These are phyloP conservation scores for Dallia pectoralis DNA, from an alignment of 2,797 vertebrate genomes.

Conservation along the genomic window DNA sequence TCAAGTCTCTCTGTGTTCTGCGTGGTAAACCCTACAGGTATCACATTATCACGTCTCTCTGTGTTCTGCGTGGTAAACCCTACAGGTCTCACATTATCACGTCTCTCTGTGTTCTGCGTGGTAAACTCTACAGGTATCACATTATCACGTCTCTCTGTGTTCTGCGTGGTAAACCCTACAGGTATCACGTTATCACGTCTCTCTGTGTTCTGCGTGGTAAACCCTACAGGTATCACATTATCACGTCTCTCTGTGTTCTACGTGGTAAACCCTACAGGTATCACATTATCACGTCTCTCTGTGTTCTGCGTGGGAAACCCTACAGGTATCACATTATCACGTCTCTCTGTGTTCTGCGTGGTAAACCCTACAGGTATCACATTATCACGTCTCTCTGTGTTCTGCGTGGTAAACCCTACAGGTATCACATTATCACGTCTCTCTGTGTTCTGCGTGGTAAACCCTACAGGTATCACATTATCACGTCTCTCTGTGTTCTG, in stretches of 20 bases:
- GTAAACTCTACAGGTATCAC: slow-evolving; percentile 60
- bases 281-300: slow-evolving; percentile 58
- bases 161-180: slow-evolving; percentile 49
- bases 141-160: slow-evolving; percentile 57
- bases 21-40: slow-evolving; percentile 54
- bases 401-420: slow-evolving; percentile 49
- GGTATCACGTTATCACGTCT: slow-evolving; percentile 63
- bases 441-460: slow-evolving; percentile 45
- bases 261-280: slow-evolving; percentile 54
- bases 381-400: slow-evolving; percentile 57
- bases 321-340: slow-evolving; percentile 64
- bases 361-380: slow-evolving; percentile 60
- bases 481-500: slow-evolving; percentile 53
- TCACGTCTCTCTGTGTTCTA: slow-evolving; percentile 53
- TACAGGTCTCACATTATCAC: slow-evolving; percentile 64
- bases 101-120: slow-evolving; percentile 42
- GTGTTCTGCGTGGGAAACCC: slow-evolving; percentile 49
- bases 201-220: slow-evolving; percentile 45
- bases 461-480: slow-evolving; percentile 60
- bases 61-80: slow-evolving; percentile 49
- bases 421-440: slow-evolving; percentile 63
- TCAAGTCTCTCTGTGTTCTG: slow-evolving; percentile 53
- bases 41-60: slow-evolving; percentile 58
- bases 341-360: slow-evolving; percentile 42
- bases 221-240: slow-evolving; percentile 60